These are phyloP conservation scores for Solea senegalensis DNA, from an alignment of 2,113 vertebrate species.

Conservation along the genomic window DNA sequence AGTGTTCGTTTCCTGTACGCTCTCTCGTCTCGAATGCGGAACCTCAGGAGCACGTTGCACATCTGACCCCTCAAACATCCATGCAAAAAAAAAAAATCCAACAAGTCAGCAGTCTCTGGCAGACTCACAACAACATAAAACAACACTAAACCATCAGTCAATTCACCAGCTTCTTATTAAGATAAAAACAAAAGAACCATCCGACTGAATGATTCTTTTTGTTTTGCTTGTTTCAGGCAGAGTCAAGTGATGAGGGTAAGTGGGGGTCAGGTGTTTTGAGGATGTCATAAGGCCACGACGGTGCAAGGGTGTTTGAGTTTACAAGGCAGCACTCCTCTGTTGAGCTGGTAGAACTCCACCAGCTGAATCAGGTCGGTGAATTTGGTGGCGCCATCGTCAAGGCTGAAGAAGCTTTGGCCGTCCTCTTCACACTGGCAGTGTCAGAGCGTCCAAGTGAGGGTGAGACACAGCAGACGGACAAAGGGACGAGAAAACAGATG, in stretches of 20 bases:
- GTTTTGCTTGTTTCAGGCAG: conserved; percentile 65
- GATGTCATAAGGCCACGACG: conserved; percentile 97
- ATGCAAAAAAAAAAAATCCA: conserved; percentile 42
- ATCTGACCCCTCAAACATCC: conserved; percentile 47
- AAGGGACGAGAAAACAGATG: neutral
- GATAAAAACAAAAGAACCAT: conserved; percentile 43
- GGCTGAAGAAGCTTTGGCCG: conserved; percentile 94
- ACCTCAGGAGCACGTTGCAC: conserved; percentile 29
- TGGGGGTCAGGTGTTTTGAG: conserved; percentile 47
- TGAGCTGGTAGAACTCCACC: conserved; percentile 99
- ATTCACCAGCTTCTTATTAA: conserved; percentile 72
- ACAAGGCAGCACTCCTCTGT: conserved; percentile 97
- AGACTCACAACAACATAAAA: conserved; percentile 49
- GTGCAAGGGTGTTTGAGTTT: conserved; percentile 99
- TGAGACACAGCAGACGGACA: too few species aligned
- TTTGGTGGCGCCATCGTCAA: conserved; percentile 97
- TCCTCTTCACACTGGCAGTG: conserved; percentile 90
- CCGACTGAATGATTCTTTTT: conserved; percentile 34
- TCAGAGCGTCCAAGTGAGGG: neutral
- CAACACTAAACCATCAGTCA: conserved; percentile 55
- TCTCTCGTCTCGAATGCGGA: conserved; percentile 20
- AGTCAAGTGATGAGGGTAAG: conserved; percentile 65
- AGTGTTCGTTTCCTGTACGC: conserved; percentile 58
- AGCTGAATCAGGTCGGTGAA: conserved; percentile 99
- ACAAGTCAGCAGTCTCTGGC: conserved; percentile 57